phyloP scores from a whole-genome alignment of 2,113 vertebrate genomes.

The Chloroceryle aenea region DNA sequence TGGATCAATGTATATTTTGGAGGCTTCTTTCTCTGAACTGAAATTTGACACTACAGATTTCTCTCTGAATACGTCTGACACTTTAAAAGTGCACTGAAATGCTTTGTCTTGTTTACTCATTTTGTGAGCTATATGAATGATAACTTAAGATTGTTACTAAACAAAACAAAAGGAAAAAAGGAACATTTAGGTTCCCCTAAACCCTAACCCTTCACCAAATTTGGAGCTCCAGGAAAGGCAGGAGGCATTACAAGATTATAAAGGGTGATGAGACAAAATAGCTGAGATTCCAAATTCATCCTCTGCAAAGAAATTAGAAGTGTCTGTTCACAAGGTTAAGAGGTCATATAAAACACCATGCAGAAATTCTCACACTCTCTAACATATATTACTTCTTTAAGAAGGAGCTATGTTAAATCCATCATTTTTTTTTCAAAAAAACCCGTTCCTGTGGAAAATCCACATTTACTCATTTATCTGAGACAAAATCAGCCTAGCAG shows the following conservation, averaged over 20 bases:
- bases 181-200: neutral
- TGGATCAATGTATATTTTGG: neutral
- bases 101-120: rapidly evolving
- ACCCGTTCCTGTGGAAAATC: neutral
- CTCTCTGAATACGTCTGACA: neutral
- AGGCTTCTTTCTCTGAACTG: neutral
- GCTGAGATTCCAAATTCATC: neutral
- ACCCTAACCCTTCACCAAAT: neutral
- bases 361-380: neutral
- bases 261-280: neutral
- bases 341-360: neutral
- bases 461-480: neutral
- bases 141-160: neutral
- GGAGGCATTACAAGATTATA: neutral
- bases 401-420: neutral
- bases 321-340: neutral
- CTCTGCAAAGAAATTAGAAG: neutral
- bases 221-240: neutral
- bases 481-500: neutral
- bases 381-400: neutral
- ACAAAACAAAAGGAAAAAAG: neutral
- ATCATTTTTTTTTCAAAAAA: neutral
- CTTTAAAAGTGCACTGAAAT: neutral
- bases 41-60: neutral
- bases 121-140: neutral